These are phyloP conservation scores for Dexiosoma caninum DNA, from an alignment of 2,888 invertebrate species.

Conservation along the genomic window DNA sequence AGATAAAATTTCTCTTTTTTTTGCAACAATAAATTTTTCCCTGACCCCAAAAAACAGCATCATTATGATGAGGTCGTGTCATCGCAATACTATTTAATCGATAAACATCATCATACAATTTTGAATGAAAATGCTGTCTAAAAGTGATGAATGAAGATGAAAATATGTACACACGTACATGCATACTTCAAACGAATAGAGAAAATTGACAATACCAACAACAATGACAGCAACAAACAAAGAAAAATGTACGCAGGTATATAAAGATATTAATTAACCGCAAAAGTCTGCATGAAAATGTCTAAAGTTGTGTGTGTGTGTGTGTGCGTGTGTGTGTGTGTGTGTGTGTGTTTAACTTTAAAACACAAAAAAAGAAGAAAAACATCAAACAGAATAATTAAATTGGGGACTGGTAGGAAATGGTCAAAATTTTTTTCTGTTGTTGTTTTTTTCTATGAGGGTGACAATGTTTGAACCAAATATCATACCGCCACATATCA, in stretches of 20 bases:
- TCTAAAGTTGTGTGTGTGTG: constrained; percentile 34
- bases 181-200: constrained; percentile 50
- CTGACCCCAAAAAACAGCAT: constrained; percentile 50
- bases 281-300: constrained; percentile 66
- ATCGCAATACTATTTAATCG: constrained; percentile 31
- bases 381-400: constrained; percentile 42
- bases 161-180: too few species aligned
- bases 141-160: constrained; percentile 49
- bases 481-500: too few species aligned
- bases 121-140: constrained; percentile 24
- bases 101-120: constrained; percentile 25
- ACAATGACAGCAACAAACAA: constrained; percentile 48
- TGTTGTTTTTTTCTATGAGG: too few species aligned
- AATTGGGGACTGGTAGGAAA: constrained; percentile 34
- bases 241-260: constrained; percentile 6
- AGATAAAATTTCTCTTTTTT: constrained; percentile 37
- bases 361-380: constrained; percentile 11
- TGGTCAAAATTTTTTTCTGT: too few species aligned
- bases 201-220: constrained; percentile 34
- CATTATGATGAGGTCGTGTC: not conserved
- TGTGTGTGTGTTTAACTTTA: constrained; percentile 29
- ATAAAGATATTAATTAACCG: constrained; percentile 67
- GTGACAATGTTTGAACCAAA: too few species aligned
- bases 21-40: constrained; percentile 47
- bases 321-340: too few species aligned